Evolutionary conservation across 2,888 invertebrate genomes (phyloP).

Genomic region (Norana najaformis): DNA sequence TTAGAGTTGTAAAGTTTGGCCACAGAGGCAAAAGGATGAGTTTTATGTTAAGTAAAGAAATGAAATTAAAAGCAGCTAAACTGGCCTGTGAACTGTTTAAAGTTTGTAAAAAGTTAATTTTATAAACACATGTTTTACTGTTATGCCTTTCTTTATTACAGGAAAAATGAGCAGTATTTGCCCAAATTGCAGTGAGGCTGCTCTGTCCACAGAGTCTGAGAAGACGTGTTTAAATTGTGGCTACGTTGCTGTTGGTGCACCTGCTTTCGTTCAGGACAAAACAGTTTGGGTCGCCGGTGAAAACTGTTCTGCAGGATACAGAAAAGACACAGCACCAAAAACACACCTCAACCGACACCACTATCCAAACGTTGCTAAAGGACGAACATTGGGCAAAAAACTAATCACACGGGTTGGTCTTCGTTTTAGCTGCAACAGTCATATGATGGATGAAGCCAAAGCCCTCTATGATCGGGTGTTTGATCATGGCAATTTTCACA

Average conservation of each 20-base stretch:
- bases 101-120: neutral
- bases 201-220: neutral
- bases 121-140: neutral
- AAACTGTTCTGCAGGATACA: neutral
- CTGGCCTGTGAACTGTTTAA: neutral
- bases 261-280: neutral
- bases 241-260: neutral
- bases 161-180: neutral
- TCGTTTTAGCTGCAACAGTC: neutral
- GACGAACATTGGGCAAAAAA: slow-evolving; percentile 1
- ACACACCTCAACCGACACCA: neutral
- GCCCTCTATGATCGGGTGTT: neutral
- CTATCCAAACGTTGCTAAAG: neutral
- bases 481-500: neutral
- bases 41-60: neutral
- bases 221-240: neutral
- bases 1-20: too few relatives aligned
- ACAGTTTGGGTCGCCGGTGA: neutral
- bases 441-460: neutral
- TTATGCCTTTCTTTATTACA: neutral
- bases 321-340: neutral
- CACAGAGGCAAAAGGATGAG: neutral
- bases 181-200: neutral
- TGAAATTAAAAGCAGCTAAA: too few relatives aligned
- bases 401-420: neutral